These are phyloP conservation scores for Falco rusticolus DNA, from an alignment of 2,797 vertebrate genomes.

Conservation along the genomic window DNA sequence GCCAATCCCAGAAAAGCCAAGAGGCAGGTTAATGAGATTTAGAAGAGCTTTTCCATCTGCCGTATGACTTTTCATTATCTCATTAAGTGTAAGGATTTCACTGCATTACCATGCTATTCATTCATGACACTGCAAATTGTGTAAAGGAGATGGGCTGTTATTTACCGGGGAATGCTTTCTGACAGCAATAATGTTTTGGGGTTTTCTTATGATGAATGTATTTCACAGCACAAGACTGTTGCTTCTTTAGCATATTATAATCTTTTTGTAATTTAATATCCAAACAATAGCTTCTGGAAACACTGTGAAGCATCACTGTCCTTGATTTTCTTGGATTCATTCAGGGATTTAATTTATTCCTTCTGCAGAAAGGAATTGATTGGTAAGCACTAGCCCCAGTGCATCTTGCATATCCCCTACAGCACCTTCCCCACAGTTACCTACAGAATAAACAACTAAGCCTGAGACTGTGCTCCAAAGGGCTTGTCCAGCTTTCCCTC, in stretches of 20 bases:
- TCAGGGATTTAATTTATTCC: not conserved
- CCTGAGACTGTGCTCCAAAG: not conserved
- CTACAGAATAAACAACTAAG: not conserved
- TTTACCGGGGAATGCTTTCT: not conserved
- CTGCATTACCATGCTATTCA: not conserved
- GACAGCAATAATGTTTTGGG: not conserved
- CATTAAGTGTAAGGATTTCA: not conserved
- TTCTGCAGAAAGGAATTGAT: not conserved
- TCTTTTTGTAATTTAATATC: not conserved
- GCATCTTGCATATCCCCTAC: not conserved
- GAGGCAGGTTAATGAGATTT: constrained; percentile 36
- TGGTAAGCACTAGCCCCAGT: not conserved
- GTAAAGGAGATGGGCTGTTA: not conserved
- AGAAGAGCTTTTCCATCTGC: constrained; percentile 14
- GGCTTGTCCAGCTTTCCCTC: not conserved
- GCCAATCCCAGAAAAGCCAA: not conserved
- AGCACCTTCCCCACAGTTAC: not conserved
- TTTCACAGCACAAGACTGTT: not conserved
- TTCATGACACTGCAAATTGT: not conserved
- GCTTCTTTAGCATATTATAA: not conserved
- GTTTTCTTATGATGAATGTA: not conserved
- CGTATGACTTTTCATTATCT: not conserved
- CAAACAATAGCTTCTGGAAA: not conserved
- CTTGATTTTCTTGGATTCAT: not conserved
- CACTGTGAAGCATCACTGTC: not conserved